Percentiles rank a stretch among this genome's conserved stretches.
Evolutionary conservation across 35 echinoderm and acorn worm species (phyloP).

Genomic region (Patiria miniata): DNA sequence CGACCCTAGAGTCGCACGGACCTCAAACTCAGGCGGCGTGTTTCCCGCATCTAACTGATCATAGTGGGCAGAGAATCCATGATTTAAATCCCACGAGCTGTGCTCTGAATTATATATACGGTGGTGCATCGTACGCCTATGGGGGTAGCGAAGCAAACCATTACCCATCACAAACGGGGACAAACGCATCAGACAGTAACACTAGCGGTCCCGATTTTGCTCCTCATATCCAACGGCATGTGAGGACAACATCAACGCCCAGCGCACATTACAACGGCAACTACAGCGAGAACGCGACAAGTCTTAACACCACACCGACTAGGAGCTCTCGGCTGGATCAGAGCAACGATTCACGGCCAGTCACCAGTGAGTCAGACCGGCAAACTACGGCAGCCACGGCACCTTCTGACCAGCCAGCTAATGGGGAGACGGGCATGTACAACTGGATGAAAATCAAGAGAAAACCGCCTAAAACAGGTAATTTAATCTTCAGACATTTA

Average conservation of each 20-base stretch:
- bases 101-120: constrained; percentile 50
- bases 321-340: constrained; percentile 33
- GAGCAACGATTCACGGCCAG: constrained; percentile 32
- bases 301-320: constrained; percentile 33
- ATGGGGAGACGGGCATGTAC: constrained; percentile 29
- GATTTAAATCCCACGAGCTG: constrained; percentile 46
- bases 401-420: neutral
- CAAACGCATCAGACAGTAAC: neutral
- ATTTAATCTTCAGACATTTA: neutral
- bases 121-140: constrained; percentile 35
- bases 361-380: constrained; percentile 39
- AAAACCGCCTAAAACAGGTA: constrained; percentile 51
- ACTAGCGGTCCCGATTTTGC: constrained; percentile 11
- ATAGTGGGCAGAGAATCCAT: constrained; percentile 36
- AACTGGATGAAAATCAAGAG: constrained; percentile 49
- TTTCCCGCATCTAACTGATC: constrained; percentile 36
- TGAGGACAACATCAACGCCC: constrained; percentile 22
- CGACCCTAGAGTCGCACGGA: constrained; percentile 23
- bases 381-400: constrained; percentile 29
- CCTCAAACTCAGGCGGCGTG: constrained; percentile 35
- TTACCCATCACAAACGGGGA: constrained; percentile 10
- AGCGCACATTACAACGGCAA: constrained; percentile 43
- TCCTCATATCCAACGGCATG: constrained; percentile 16
- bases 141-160: constrained; percentile 5
- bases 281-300: constrained; percentile 42